Evolutionary conservation across 30 jellyfish, hydroid and myxozoan species (phyloP).

Genomic region (Aurelia sp.): DNA sequence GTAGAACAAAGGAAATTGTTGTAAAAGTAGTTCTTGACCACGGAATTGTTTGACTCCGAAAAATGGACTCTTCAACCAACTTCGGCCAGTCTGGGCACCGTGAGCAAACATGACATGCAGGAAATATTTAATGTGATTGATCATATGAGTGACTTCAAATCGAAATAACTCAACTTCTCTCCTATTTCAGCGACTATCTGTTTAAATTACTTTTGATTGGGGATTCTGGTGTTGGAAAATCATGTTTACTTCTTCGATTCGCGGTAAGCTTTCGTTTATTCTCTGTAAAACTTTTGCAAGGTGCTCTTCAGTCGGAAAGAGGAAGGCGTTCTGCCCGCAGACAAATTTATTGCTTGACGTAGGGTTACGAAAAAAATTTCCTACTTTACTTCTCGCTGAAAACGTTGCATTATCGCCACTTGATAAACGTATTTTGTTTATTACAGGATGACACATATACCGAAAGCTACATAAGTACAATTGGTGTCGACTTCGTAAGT

Average conservation of each 20-base stretch:
- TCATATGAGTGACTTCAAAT: conserved; percentile 8
- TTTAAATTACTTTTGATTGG: conserved; percentile 98
- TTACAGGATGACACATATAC: conserved; percentile 99
- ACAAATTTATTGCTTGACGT: too few relatives aligned
- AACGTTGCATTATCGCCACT: too few relatives aligned
- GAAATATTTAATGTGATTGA: too few relatives aligned
- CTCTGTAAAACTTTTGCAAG: too few relatives aligned
- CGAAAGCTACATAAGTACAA: conserved; percentile 99
- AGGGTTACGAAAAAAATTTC: background rate
- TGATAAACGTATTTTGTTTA: background rate
- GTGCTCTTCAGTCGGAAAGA: background rate
- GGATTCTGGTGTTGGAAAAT: conserved; percentile 99
- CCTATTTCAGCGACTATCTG: conserved; percentile 90
- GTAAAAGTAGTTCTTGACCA: too few relatives aligned
- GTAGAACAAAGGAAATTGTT: too few relatives aligned
- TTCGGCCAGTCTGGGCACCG: too few relatives aligned
- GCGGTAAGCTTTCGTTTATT: conserved; percentile 83
- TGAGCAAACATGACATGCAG: too few relatives aligned
- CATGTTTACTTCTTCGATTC: conserved; percentile 97
- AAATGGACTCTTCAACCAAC: too few relatives aligned
- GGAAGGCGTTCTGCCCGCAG: conserved; percentile 44
- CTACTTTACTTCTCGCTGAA: background rate
- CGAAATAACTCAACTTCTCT: background rate
- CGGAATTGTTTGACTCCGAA: too few relatives aligned
- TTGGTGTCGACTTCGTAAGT: conserved; percentile 99